Evolutionary conservation across 2,113 vertebrate species (phyloP).

Genomic region (Alethe castanea): DNA sequence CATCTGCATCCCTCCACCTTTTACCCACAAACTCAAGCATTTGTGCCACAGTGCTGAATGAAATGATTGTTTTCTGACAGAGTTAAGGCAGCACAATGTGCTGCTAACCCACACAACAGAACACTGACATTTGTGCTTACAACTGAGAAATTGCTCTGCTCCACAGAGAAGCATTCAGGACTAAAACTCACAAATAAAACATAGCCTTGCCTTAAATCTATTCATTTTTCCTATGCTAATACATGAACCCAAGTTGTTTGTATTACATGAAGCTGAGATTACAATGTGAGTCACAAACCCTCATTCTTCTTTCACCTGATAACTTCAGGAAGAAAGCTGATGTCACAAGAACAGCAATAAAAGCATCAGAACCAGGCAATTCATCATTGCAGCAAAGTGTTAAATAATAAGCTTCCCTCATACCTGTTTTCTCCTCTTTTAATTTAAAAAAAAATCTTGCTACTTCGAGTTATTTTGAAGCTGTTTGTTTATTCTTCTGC

Average conservation of each 20-base stretch:
- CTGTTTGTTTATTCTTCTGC: neutral
- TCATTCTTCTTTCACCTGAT: neutral
- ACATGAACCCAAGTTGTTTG: neutral
- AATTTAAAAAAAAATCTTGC: neutral
- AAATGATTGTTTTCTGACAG: neutral
- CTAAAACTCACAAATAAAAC: neutral
- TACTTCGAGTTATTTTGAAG: neutral
- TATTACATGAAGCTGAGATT: neutral
- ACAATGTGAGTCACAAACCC: neutral
- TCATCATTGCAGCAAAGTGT: neutral
- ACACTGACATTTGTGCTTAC: neutral
- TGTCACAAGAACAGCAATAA: neutral
- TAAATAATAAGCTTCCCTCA: neutral
- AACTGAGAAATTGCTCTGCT: neutral
- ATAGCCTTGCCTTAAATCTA: neutral
- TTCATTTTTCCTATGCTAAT: neutral
- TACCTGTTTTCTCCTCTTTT: neutral
- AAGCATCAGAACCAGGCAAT: neutral
- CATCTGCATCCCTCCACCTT: neutral
- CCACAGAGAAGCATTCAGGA: neutral
- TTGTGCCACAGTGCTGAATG: neutral
- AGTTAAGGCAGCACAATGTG: neutral
- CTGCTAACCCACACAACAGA: neutral
- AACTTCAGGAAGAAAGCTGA: neutral
- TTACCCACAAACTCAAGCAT: neutral